Evolutionary conservation across 2,113 vertebrate genomes (phyloP).

Genomic region (Neotoma lepida): DNA sequence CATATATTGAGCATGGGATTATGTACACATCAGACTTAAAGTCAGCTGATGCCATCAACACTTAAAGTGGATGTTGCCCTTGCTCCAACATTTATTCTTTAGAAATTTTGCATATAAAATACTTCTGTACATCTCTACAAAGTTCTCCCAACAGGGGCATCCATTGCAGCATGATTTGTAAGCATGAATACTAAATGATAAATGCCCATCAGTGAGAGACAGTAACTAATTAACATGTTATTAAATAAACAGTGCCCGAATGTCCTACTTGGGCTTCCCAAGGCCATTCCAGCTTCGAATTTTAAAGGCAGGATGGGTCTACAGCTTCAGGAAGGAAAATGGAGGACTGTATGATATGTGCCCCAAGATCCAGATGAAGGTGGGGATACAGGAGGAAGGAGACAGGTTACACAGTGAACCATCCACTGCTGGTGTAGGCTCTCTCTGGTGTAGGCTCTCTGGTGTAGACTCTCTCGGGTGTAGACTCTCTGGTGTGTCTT

Average conservation of each 20-base stretch:
- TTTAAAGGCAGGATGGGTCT: background rate
- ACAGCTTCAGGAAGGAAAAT: conserved; percentile 34
- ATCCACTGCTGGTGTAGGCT: background rate
- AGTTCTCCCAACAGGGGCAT: background rate
- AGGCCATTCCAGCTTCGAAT: background rate
- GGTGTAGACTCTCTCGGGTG: too few species aligned
- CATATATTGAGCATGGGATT: background rate
- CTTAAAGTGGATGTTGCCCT: background rate
- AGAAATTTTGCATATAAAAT: conserved; percentile 47
- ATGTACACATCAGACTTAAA: conserved; percentile 19
- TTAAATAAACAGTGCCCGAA: conserved; percentile 26
- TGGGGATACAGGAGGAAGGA: background rate
- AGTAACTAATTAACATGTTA: conserved; percentile 34
- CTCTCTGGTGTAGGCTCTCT: too few species aligned
- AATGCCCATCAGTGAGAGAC: conserved; percentile 11
- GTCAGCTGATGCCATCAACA: background rate
- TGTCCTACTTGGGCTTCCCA: background rate
- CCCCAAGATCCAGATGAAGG: background rate
- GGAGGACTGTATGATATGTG: background rate
- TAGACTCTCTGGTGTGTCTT: background rate
- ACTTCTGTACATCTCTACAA: background rate
- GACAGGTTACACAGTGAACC: background rate
- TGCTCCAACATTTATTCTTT: background rate
- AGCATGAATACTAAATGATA: conserved; percentile 40
- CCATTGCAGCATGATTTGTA: background rate